Conservation (phyloP, 2,113 vertebrate genomes). For the Antechinus flavipes region DNA sequence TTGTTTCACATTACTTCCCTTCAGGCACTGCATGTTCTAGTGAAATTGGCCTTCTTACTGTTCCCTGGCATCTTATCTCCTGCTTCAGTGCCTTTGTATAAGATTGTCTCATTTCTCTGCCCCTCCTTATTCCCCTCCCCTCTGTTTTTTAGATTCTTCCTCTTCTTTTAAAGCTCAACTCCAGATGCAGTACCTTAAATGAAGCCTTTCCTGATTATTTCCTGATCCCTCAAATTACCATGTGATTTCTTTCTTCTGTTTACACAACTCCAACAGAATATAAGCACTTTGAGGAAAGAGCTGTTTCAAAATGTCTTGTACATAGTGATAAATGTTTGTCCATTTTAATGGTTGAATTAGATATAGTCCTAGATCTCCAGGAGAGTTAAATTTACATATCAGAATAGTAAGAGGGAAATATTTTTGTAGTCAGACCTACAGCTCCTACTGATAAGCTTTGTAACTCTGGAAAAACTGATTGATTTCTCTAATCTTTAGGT, state of each 20-base stretch:
- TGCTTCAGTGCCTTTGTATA: background rate
- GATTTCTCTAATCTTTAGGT: background rate
- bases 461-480: background rate
- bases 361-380: background rate
- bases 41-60: background rate
- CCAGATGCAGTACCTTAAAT: background rate
- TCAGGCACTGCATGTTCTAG: background rate
- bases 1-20: conserved; percentile 1
- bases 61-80: background rate
- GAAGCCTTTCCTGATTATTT: background rate
- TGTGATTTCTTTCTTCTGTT: background rate
- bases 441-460: background rate
- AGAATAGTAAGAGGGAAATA: background rate
- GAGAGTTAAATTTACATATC: background rate
- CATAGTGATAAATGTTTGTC: background rate
- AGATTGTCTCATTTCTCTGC: background rate
- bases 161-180: background rate
- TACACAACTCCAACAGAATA: background rate
- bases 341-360: background rate
- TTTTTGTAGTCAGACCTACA: background rate
- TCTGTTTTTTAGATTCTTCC: background rate
- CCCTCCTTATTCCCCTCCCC: background rate
- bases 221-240: background rate
- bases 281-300: background rate
- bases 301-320: background rate